These are phyloP conservation scores for Microctonus brassicae DNA, from an alignment of 2,888 invertebrate species.

Conservation along the genomic window DNA sequence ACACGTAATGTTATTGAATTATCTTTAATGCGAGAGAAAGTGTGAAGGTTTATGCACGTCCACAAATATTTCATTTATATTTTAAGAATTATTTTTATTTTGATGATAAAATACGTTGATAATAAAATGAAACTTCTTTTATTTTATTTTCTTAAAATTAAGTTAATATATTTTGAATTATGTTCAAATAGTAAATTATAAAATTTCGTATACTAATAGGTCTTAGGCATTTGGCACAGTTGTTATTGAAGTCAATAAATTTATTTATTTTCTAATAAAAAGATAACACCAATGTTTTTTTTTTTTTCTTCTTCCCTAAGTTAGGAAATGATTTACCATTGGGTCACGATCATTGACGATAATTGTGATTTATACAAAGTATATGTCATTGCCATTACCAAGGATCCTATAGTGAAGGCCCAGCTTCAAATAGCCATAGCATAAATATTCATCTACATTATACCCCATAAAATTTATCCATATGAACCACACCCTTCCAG, in stretches of 20 bases:
- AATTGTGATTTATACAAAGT: constrained; percentile 36
- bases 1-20: constrained; percentile 42
- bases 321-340: not conserved
- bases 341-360: constrained; percentile 22
- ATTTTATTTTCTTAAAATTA: no score
- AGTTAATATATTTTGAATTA: no score
- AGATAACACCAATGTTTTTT: not conserved
- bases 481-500: constrained; percentile 13
- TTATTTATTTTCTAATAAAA: not conserved
- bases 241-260: not conserved
- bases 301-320: not conserved
- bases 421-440: constrained; percentile 33
- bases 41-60: not conserved
- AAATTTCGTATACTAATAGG: not conserved
- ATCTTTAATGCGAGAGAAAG: constrained; percentile 14
- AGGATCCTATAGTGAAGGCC: constrained; percentile 24
- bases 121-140: not conserved
- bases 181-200: no score
- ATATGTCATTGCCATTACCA: constrained; percentile 7
- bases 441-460: constrained; percentile 26
- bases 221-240: not conserved
- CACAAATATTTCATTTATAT: not conserved
- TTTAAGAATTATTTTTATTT: not conserved
- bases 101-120: not conserved
- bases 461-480: constrained; percentile 15